Conservation (phyloP, 1,140 invertebrate genomes). For the Zaprionus ghesquierei region DNA sequence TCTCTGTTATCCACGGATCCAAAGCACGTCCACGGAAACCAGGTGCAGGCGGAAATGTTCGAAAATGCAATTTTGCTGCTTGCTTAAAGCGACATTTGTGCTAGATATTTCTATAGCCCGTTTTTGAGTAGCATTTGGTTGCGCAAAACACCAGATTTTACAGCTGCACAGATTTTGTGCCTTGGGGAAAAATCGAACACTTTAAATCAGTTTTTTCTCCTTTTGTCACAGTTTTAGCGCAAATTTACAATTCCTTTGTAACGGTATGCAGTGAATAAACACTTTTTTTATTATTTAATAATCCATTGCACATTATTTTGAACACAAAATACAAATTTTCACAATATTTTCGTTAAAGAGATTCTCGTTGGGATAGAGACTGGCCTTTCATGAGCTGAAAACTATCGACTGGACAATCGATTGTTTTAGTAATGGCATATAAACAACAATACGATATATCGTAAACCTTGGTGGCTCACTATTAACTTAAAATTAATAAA, state of each 20-base stretch:
- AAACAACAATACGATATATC: neutral
- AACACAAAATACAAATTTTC: conserved; percentile 39
- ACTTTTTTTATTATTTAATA: conserved; percentile 36
- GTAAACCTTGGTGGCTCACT: too few species aligned
- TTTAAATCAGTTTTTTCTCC: conserved; percentile 9
- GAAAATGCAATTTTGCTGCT: conserved; percentile 82
- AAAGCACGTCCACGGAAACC: conserved; percentile 79
- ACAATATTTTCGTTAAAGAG: conserved; percentile 47
- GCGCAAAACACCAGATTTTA: conserved; percentile 25
- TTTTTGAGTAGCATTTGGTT: conserved; percentile 11
- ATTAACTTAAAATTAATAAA: neutral
- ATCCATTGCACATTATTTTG: conserved; percentile 20
- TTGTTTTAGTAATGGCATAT: neutral
- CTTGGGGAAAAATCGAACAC: conserved; percentile 46
- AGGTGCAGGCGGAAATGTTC: conserved; percentile 78
- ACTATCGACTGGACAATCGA: conserved; percentile 14
- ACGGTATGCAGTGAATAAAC: conserved; percentile 1
- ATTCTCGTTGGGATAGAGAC: conserved; percentile 31
- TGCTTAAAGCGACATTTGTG: conserved; percentile 62
- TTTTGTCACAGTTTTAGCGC: neutral
- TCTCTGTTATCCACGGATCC: conserved; percentile 79
- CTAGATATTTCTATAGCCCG: conserved; percentile 45
- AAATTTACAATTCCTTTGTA: conserved; percentile 10
- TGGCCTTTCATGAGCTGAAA: conserved; percentile 14
- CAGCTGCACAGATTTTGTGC: conserved; percentile 20